Base-by-base conservation (phyloP, 2,888 invertebrate genomes). In the Philereme vetulata region DNA sequence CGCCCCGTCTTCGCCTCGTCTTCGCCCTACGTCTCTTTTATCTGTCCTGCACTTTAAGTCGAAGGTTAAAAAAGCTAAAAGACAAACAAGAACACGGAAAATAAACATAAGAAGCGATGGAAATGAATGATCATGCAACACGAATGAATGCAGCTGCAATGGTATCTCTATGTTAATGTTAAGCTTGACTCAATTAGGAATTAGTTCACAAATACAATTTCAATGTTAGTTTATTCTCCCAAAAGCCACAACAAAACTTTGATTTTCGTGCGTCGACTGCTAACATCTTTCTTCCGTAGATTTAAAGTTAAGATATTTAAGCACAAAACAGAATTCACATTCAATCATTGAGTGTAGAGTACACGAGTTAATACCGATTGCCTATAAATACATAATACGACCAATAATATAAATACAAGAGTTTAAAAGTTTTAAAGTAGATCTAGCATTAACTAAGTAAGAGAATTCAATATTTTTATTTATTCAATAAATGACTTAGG, bases 161-260 rank as follows among this genome's bases (percentile, higher is more conserved):
- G 90, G 71, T 68, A 48, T 55, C 21, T 69, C 64, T 69, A 64
- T 68, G 83, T 83, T 82, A 78, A 70, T 71, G 71, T 77, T 78
- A 82, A 83, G 83, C 81, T 78, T 72, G 74, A 75, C 71, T 51
- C 60, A 70, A 67, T 70, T 87, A 83, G 77, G 80, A 72, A 77
- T 67, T 67, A 67, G 57, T 71, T 70, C 72, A 76, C 64, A 74
- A 70, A 69, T 68, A 71, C 64, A 65, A 62, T 61, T 48, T 59
- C 70, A 67, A 72, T 77, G 80, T 85, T 82, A 85, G 81, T 84
- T 74, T 64, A 48, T 48, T 77, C 70, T 82, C 88, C 88, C 86
- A 90, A 59, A 59, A 90, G 89, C 91, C 91, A 92, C 91, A 92
- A 92, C 91, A 92, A 92, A 84, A 90, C 91, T 91, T 90, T 82